Conservation (phyloP, 2,888 invertebrate species). For the Synergus laeviventris region DNA sequence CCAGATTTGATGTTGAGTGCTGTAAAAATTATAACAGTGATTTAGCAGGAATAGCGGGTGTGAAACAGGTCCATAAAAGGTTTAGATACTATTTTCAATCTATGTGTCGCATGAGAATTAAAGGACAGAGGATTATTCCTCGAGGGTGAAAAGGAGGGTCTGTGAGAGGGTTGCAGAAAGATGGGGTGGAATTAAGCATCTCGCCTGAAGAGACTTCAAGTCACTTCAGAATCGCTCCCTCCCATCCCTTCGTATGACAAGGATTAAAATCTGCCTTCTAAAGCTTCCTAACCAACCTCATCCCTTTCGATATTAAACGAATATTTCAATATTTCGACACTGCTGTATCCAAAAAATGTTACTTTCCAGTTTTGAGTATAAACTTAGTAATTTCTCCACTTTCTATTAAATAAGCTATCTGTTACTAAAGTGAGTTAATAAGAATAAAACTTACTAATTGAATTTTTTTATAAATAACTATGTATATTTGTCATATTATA, state of each 20-base stretch:
- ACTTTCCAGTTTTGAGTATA: not conserved
- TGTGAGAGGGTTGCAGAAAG: constrained; percentile 54
- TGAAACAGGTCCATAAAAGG: not conserved
- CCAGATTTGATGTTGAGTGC: not conserved
- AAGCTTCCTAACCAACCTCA: constrained; percentile 59
- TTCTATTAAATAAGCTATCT: too few relatives aligned
- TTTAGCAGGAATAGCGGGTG: not conserved
- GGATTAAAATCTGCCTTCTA: constrained; percentile 75
- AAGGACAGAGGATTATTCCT: constrained; percentile 70
- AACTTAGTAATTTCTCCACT: too few relatives aligned
- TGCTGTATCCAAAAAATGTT: constrained; percentile 40
- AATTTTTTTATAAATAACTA: too few relatives aligned
- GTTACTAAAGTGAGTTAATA: too few relatives aligned
- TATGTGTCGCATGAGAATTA: constrained; percentile 62
- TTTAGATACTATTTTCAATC: constrained; percentile 59
- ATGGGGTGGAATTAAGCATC: constrained; percentile 73
- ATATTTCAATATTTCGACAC: constrained; percentile 67
- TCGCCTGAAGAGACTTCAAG: constrained; percentile 75
- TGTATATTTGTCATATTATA: too few relatives aligned
- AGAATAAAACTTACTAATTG: too few relatives aligned
- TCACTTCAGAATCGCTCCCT: constrained; percentile 72
- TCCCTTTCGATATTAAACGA: constrained; percentile 67
- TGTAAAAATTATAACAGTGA: not conserved
- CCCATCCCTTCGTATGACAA: constrained; percentile 69
- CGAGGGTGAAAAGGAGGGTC: constrained; percentile 60